Conservation (phyloP, 2,113 vertebrate genomes). For the Passer montanus region DNA sequence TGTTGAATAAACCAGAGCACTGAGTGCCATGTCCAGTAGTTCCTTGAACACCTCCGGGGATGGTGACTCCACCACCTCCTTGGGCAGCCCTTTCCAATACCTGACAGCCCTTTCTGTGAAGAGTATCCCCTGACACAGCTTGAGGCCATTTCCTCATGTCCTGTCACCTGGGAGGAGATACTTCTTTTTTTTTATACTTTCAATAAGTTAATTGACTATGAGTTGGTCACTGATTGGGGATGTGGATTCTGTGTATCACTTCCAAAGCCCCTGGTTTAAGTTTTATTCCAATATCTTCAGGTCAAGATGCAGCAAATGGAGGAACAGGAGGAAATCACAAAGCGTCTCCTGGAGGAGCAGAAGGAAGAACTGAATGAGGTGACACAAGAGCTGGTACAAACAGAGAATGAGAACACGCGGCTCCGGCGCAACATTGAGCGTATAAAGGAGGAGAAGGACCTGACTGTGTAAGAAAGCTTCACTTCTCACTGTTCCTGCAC, state of each 20-base stretch:
- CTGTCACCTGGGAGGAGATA: background rate
- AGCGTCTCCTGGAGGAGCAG: constrained; percentile 83
- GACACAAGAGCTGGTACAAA: constrained; percentile 85
- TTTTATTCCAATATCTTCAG: constrained; percentile 60
- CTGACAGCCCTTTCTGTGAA: background rate
- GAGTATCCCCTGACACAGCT: background rate
- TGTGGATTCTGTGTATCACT: background rate
- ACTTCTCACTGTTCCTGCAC: background rate
- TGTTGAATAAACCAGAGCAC: background rate
- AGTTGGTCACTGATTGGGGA: background rate
- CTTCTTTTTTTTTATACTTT: background rate
- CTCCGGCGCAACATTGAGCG: constrained; percentile 86
- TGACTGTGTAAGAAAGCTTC: constrained; percentile 70
- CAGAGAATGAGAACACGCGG: constrained; percentile 81
- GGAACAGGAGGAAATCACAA: constrained; percentile 79
- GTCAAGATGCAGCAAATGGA: constrained; percentile 81
- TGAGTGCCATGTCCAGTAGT: background rate
- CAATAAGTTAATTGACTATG: background rate
- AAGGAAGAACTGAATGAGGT: constrained; percentile 82
- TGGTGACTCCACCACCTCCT: background rate
- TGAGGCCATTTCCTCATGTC: background rate
- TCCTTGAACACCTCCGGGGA: background rate
- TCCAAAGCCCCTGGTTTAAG: background rate
- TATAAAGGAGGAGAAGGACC: constrained; percentile 82
- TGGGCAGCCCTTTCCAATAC: background rate